Conservation (phyloP, 2,888 invertebrate species). For the Amphiduros pacificus region DNA sequence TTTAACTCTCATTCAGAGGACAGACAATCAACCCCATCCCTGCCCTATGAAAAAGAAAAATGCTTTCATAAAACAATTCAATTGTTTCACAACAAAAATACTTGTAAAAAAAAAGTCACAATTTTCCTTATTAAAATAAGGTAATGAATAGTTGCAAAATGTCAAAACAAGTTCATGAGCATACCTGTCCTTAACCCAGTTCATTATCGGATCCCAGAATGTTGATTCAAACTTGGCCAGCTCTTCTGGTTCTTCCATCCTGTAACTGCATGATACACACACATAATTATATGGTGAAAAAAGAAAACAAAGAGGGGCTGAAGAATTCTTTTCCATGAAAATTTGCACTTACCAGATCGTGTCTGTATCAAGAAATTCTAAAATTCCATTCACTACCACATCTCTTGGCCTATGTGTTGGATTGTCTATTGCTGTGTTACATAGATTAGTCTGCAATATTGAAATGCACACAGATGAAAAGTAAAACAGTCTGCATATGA, state of each 20-base stretch:
- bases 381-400: conserved; percentile 76
- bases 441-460: conserved; percentile 75
- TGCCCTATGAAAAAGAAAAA: too few species aligned
- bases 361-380: conserved; percentile 70
- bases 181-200: conserved; percentile 81
- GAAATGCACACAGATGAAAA: not conserved
- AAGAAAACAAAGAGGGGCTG: not conserved
- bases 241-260: conserved; percentile 70
- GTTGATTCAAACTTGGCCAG: conserved; percentile 74
- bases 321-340: not conserved
- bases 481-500: too few species aligned
- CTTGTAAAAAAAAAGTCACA: not conserved
- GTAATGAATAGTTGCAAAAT: not conserved
- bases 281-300: not conserved
- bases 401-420: conserved; percentile 78
- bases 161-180: too few species aligned
- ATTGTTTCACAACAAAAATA: too few species aligned
- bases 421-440: conserved; percentile 90
- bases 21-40: too few species aligned
- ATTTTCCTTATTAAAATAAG: not conserved
- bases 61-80: too few species aligned
- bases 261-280: conserved; percentile 47
- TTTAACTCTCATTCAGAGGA: too few species aligned
- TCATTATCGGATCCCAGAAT: conserved; percentile 87
- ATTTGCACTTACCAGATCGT: conserved; percentile 58